A percentile compares a stretch with the other conserved stretches of the same genome.
Evolutionary conservation across 2,113 vertebrate genomes (phyloP).

Genomic region (Corythaixoides concolor): DNA sequence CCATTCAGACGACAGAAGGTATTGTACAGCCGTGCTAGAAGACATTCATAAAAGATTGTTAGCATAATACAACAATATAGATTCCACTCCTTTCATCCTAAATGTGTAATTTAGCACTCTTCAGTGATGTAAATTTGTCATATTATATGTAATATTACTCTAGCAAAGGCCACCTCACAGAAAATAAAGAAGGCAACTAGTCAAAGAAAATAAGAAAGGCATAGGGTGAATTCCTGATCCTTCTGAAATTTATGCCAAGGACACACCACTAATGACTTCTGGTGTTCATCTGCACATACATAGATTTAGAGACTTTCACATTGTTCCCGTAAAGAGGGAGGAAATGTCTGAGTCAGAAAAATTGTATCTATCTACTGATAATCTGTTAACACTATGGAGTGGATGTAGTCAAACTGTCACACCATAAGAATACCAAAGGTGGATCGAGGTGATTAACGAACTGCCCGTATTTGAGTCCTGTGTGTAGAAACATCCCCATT

Average conservation of each 20-base stretch:
- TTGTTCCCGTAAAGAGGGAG: neutral
- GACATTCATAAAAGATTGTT: neutral
- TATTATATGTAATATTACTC: neutral
- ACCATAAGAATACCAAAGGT: neutral
- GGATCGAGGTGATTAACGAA: neutral
- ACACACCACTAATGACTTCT: neutral
- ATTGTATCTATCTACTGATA: neutral
- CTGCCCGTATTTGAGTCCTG: neutral
- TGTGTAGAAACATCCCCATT: neutral
- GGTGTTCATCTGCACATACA: accelerated
- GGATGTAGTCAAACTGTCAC: neutral
- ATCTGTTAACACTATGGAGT: neutral
- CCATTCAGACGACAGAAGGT: neutral
- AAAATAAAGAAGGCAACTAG: neutral
- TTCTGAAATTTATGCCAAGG: neutral
- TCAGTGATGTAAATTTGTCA: neutral
- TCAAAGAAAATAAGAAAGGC: neutral
- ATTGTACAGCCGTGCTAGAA: neutral
- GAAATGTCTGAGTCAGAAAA: neutral
- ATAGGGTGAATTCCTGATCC: neutral
- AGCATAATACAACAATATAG: neutral
- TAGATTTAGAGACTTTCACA: neutral
- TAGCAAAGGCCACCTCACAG: neutral
- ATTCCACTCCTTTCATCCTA: neutral
- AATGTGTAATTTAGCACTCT: neutral